Evolutionary conservation across 2,888 invertebrate genomes (phyloP), one percentile per base, ranked within the genome.

Genomic region (Buathra laborator): DNA sequence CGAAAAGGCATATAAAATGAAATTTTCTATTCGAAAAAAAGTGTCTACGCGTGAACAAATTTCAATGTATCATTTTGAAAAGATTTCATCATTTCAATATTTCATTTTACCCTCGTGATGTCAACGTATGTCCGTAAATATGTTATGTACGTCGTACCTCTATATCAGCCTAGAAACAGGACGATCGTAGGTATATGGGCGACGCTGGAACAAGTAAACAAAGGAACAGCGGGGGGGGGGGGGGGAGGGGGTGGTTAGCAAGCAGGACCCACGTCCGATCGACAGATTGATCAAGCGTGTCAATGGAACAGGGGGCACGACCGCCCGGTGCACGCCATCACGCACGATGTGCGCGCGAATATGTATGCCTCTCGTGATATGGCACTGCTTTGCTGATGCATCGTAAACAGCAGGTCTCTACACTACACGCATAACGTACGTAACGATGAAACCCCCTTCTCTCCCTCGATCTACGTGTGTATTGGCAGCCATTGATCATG

Each of bases 101-200:
- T 10, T 16, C 56, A 6, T 56, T 10, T 10, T 10, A 12, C 14
- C 3, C 29, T 14, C 29, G 37, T 37, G 37, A 37, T 32, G 29
- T 29, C 29, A 4, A 59, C 5, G 24, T 29, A 10, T 24, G 12
- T 59, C 59, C 4, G 78, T 48, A 72, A 78, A 74, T 74, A 75
- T 56, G 66, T 76, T 66, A 64, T 66, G 44, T 43, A 51, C 29
- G 43, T 51, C 24, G 16, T 16, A 68, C 43, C 51, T 24, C 75
- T 72, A 67, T 64, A 77, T 75, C 83, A 79, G 67, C 24, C 74
- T 32, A 19, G 19, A 71, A 37, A 53, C 75, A 59, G 66, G 71
- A 85, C 81, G 83, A 88, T 88, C 86, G 86, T 88, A 76, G 76
- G 87, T 84, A 83, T 80, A 67, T 86, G 86, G 9, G 7, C 37